Evolutionary conservation across 2,113 vertebrate species (phyloP), one percentile per base, ranked within the genome.

Genomic region (Rhadina sibilatrix): DNA sequence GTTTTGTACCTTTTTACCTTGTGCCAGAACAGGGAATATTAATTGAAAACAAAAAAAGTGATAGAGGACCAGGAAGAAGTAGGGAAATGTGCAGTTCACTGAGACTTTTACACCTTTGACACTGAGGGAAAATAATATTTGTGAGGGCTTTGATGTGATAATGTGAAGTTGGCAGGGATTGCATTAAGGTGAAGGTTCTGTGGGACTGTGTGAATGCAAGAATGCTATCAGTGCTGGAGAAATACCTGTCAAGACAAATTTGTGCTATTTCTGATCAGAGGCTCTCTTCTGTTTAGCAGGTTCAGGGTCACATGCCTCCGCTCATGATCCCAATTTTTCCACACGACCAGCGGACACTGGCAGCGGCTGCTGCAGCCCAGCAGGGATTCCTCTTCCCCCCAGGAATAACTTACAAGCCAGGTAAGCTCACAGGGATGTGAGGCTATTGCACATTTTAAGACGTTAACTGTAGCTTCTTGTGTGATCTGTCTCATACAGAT

Each of bases 271-370:
- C 98, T 98, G 98, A 98, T 98, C 98, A 98, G 96, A 97, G 97
- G 89, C 97, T 98, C 95, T 98, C 97, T 98, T 98, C 97, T 98
- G 98, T 98, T 98, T 98, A 99, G 99, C 99, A 99, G 99, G 99
- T 99, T 98, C 99, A 99, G 98, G 99, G 99, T 99, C 99, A 99
- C 99, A 99, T 99, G 99, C 99, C 99, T 99, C 99, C 99, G 97
- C 99, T 99, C 98, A 99, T 99, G 99, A 99, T 99, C 99, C 99
- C 99, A 98, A 99, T 99, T 98, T 99, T 99, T 98, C 99, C 99
- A 99, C 99, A 99, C 98, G 99, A 99, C 99, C 99, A 99, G 98
- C 99, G 99, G 98, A 99, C 99, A 83, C 98, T 99, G 98, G 99
- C 99, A 97, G 99, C 99, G 60, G 99, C 99, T 80, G 99, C 99